phyloP scores from a whole-genome alignment of 2,888 invertebrate genomes.

The Bombyx huttoni region DNA sequence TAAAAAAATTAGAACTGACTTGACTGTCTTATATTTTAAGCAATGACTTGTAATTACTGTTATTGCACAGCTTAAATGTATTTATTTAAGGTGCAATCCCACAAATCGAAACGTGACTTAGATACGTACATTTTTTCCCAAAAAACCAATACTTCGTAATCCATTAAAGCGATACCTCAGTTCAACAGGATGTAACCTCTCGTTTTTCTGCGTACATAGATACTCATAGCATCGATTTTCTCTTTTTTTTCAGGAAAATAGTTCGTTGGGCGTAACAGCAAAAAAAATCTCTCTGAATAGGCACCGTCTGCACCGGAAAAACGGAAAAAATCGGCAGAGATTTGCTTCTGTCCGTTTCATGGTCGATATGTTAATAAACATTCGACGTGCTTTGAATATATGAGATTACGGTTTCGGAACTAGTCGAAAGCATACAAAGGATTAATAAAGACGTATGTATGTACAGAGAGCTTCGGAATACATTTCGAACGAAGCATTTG shows the following conservation, averaged over 20 bases:
- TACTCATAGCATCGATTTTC: slow-evolving; percentile 9
- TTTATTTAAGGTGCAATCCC: too few relatives aligned
- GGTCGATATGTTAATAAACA: slow-evolving; percentile 65
- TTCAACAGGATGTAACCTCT: slow-evolving; percentile 11
- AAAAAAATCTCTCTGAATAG: slow-evolving; percentile 41
- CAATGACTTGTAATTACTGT: too few relatives aligned
- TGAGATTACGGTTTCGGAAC: slow-evolving; percentile 28
- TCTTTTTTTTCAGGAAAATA: slow-evolving; percentile 22
- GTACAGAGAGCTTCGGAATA: slow-evolving; percentile 9
- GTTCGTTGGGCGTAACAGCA: slow-evolving; percentile 21
- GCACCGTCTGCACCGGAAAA: slow-evolving; percentile 38
- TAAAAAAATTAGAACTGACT: too few relatives aligned
- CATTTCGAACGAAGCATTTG: slow-evolving; percentile 3
- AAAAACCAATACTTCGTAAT: not conserved
- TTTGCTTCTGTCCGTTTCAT: slow-evolving; percentile 49
- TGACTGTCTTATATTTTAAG: too few relatives aligned
- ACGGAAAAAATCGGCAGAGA: slow-evolving; percentile 47
- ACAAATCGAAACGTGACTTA: too few relatives aligned
- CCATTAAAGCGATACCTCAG: slow-evolving; percentile 7
- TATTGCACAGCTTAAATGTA: not conserved
- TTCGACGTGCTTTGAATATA: slow-evolving; percentile 53
- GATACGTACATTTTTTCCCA: not conserved
- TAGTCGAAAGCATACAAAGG: slow-evolving; percentile 14
- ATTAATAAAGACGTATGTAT: slow-evolving; percentile 18
- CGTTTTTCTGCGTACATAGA: slow-evolving; percentile 22